Evolutionary conservation across 1,140 invertebrate species (phyloP), one percentile per base, ranked within the genome.

Genomic region (Mactra quadrangularis): DNA sequence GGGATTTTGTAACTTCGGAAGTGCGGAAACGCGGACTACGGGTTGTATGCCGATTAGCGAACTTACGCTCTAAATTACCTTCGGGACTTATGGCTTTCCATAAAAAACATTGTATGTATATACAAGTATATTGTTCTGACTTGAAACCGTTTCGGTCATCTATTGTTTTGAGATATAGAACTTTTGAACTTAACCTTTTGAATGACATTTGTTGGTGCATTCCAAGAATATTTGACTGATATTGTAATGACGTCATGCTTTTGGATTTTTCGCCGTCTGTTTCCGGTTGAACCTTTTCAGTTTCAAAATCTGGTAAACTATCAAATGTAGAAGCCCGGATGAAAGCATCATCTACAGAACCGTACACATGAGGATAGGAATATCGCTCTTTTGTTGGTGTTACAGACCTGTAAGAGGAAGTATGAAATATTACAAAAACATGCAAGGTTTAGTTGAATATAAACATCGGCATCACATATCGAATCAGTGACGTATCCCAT

Each of bases 201-300:
- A 50, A 29, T 22, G 74, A 3, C 1, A 90, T 78, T 25, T 90
- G 87, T 19, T 85, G 86, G 57, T 89, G 87, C 13, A 68, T 29
- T 17, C 87, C 87, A 17, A 87, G 68, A 13, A 85, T 64, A 29
- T 66, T 62, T 38, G 87, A 82, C 29, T 87, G 86, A 50, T 84
- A 85, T 27, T 85, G 79, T 13, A 74, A 22, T 33, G 55, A 35
- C 15, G 72, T 60, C 27, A 53, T 53, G 27, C 55, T 82, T 68
- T 31, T 70, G 35, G 66, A 60, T 27, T 64, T 57, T 6, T 87
- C 84, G 13, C 70, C 57, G 6, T 55, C 33, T 9, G 31, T 13
- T 22, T 45, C 41, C 13, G 89, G 88, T 71, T 90, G 89, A 9
- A 90, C 83, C 13, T 84, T 62, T 71, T 90, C 88, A 11, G 87